Evolutionary conservation across 1,140 invertebrate genomes (phyloP).

Genomic region (Drosophila willistoni): DNA sequence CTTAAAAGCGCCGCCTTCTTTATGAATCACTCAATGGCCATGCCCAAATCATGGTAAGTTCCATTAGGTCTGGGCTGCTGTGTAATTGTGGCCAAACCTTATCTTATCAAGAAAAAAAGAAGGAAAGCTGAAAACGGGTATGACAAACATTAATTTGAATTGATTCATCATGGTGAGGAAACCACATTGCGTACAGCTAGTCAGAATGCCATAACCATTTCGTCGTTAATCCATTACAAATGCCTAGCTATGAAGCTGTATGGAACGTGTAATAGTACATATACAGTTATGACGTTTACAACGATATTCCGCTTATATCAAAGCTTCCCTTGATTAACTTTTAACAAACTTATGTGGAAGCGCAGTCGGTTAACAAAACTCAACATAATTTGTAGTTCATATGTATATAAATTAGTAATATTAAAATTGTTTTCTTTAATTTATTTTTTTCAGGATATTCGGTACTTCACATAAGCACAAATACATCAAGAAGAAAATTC

Average conservation of each 20-base stretch:
- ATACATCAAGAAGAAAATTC: constrained; percentile 3
- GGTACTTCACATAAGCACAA: neutral
- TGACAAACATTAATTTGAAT: neutral
- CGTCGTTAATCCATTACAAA: no score
- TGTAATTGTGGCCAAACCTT: neutral
- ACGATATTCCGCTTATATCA: no score
- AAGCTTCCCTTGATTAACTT: no score
- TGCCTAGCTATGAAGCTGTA: no score
- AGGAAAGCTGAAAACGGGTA: neutral
- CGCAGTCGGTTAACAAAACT: no score
- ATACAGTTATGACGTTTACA: no score
- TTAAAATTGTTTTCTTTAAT: neutral
- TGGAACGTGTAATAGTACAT: no score
- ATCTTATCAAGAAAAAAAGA: neutral
- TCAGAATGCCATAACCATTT: no score
- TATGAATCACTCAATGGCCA: neutral
- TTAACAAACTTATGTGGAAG: no score
- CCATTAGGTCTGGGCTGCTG: constrained; percentile 10
- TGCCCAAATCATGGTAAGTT: neutral
- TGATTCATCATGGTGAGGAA: neutral
- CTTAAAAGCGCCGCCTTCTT: constrained; percentile 33
- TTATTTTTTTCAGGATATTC: neutral
- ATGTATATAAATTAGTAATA: no score
- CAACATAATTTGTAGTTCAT: no score
- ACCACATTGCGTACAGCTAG: no score